Percentiles rank a stretch among this genome's conserved stretches.
phyloP scores from a whole-genome alignment of 1,140 invertebrate species.

The Drosophila cardini region DNA sequence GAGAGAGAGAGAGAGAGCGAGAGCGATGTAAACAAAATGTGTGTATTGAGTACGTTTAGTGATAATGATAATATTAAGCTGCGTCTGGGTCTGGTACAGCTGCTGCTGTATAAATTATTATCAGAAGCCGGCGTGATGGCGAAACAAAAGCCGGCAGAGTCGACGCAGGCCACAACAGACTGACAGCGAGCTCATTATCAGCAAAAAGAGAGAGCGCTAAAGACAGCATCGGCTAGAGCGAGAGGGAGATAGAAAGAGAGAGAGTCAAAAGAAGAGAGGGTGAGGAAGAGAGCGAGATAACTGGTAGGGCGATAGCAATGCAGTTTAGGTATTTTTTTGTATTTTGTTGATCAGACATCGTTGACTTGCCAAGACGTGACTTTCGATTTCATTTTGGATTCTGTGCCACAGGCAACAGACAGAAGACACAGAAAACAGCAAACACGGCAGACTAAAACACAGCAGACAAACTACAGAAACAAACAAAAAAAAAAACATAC shows the following conservation, averaged over 20 bases:
- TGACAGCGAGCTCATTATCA: constrained; percentile 46
- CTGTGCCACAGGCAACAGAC: constrained; percentile 37
- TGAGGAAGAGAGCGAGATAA: constrained; percentile 43
- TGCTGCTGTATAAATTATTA: constrained; percentile 77
- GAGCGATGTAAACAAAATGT: constrained; percentile 43
- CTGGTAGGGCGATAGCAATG: constrained; percentile 60
- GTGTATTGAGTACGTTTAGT: constrained; percentile 35
- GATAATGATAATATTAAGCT: constrained; percentile 54
- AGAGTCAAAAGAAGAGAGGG: neutral
- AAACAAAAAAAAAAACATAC: neutral
- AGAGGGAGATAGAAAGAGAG: constrained; percentile 31
- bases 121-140: constrained; percentile 48
- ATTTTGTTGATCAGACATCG: constrained; percentile 57
- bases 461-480: neutral
- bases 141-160: constrained; percentile 51
- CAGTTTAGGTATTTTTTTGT: constrained; percentile 47
- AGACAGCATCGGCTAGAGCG: constrained; percentile 3
- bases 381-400: constrained; percentile 64
- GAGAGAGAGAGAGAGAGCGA: constrained; percentile 16
- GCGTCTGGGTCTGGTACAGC: constrained; percentile 62
- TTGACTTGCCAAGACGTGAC: constrained; percentile 56
- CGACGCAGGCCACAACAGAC: constrained; percentile 17
- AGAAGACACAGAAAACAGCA: neutral
- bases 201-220: constrained; percentile 18
- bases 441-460: constrained; percentile 1